A percentile compares a stretch with the other conserved stretches of the same genome.
Conservation (phyloP, 2,797 vertebrate genomes). For the Leuciscus waleckii region DNA sequence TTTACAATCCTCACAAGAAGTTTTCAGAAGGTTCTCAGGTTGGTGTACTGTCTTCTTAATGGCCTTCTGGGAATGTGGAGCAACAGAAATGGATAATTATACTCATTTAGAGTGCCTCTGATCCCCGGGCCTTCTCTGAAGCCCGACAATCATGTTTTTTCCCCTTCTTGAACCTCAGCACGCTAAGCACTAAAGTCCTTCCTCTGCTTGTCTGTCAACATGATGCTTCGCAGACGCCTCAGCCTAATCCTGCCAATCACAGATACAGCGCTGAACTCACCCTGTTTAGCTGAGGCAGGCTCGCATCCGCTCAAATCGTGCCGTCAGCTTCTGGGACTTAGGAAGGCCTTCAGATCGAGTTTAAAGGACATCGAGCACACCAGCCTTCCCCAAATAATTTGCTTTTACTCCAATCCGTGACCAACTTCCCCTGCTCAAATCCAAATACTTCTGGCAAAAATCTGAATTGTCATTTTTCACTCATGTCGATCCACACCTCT, state of each 20-base stretch:
- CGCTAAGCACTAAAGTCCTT: conserved; percentile 60
- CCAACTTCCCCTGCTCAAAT: background rate
- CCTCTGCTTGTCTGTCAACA: conserved; percentile 66
- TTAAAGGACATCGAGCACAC: conserved; percentile 15
- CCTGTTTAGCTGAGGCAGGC: conserved; percentile 16
- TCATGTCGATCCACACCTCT: background rate
- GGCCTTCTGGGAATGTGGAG: conserved; percentile 15
- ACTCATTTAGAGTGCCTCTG: conserved; percentile 57
- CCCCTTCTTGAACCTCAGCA: conserved; percentile 32
- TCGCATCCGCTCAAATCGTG: conserved; percentile 11
- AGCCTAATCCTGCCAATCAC: conserved; percentile 56
- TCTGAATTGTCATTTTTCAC: background rate
- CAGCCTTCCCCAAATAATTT: conserved; percentile 15
- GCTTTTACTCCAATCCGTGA: conserved; percentile 9
- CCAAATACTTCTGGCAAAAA: background rate
- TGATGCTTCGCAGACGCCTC: conserved; percentile 51
- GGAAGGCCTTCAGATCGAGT: conserved; percentile 30
- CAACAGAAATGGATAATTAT: conserved; percentile 41
- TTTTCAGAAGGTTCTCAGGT: conserved; percentile 26
- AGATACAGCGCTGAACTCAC: conserved; percentile 13
- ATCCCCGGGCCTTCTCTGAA: conserved; percentile 62
- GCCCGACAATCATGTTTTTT: conserved; percentile 66
- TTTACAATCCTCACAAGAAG: background rate
- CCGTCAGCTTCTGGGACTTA: conserved; percentile 29
- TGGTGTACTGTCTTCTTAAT: conserved; percentile 25